Evolutionary conservation across 2,888 invertebrate species (phyloP), one percentile per base, ranked within the genome.

Genomic region (Barypeithes pellucidus): DNA sequence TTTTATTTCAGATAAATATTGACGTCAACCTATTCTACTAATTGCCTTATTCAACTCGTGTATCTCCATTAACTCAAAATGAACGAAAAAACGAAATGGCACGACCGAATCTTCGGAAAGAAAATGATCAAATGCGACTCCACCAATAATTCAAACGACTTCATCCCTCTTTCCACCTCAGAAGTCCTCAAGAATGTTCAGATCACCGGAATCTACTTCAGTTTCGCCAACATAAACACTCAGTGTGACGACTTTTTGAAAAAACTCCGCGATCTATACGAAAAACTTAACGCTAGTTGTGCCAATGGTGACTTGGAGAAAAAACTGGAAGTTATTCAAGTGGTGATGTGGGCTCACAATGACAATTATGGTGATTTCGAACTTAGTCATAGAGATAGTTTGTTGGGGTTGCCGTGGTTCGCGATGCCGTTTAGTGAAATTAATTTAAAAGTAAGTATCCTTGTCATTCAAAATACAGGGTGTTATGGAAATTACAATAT

Each of bases 371-470:
- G 89, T 76, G 91, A 92, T 82, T 88, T 91, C 72, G 91, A 92
- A 74, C 89, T 89, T 1, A 91, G 91, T 39, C 92, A 92, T 82
- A 87, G 89, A 3, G 87, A 88, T 75, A 90, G 89, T 80, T 84
- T 92, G 80, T 87, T 89, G 2, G 91, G 90, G 67, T 87, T 92
- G 77, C 91, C 92, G 0, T 93, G 93, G 93, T 89, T 90, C 74
- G 92, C 92, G 11, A 89, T 93, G 73, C 91, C 92, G 0, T 91
- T 91, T 83, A 89, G 90, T 74, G 91, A 92, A 82, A 91, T 91
- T 66, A 92, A 92, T 78, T 89, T 91, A 20, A 92, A 92, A 90
- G 93, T 91, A 84, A 68, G 73, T 29, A 1, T 29, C 29, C 9
- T 29, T 29, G 7, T 2, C 29, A 24, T 39, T n/a, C n/a, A n/a